Evolutionary conservation across 2,888 invertebrate species (phyloP).

Genomic region (Agriotes lineatus): DNA sequence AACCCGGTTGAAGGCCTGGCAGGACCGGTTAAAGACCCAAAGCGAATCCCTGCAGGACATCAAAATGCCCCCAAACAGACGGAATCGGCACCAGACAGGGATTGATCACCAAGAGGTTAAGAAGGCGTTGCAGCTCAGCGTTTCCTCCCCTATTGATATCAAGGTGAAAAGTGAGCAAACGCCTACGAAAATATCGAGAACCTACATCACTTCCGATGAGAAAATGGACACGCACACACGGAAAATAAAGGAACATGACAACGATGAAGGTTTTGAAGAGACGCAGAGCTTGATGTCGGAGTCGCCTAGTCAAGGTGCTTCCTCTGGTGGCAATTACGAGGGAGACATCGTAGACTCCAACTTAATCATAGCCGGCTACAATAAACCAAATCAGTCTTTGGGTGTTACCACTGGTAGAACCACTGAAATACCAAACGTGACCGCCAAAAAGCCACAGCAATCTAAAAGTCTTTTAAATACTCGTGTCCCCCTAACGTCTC

Average conservation of each 20-base stretch:
- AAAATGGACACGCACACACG: conserved; percentile 59
- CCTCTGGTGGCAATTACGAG: conserved; percentile 74
- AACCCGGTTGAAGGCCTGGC: conserved; percentile 76
- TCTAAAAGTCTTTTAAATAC: conserved; percentile 21
- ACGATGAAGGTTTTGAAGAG: conserved; percentile 93
- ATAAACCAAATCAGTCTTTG: conserved; percentile 27
- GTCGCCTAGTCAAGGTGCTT: conserved; percentile 87
- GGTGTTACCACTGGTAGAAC: neutral
- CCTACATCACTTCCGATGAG: conserved; percentile 49
- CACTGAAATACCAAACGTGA: conserved; percentile 32
- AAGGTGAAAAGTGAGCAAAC: conserved; percentile 23
- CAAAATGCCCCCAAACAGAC: conserved; percentile 62
- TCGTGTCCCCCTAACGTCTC: conserved; percentile 53
- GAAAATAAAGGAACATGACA: conserved; percentile 75
- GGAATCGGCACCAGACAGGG: conserved; percentile 75
- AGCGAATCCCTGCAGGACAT: conserved; percentile 51
- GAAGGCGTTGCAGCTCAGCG: conserved; percentile 71
- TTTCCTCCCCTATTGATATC: conserved; percentile 47
- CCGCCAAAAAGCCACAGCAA: conserved; percentile 10
- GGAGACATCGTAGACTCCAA: conserved; percentile 65
- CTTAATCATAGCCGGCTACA: conserved; percentile 53
- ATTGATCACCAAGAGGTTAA: conserved; percentile 80
- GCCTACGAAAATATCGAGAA: conserved; percentile 36
- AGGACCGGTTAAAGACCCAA: conserved; percentile 73
- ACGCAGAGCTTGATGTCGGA: conserved; percentile 90